Evolutionary conservation across 2,888 invertebrate species (phyloP).

Genomic region (Yponomeuta malinellus): DNA sequence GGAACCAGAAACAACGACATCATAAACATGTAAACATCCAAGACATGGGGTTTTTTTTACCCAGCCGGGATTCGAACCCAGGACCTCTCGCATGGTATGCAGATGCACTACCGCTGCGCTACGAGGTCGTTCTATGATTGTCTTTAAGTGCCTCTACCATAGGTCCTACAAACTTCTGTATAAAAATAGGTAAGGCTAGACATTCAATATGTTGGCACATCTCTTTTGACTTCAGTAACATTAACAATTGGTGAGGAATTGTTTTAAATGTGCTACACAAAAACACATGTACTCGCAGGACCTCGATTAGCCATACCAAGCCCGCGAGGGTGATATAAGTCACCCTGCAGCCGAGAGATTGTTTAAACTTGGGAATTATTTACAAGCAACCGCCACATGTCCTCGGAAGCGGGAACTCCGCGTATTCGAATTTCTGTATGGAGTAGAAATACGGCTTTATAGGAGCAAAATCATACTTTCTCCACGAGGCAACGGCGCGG

Average conservation of each 20-base stretch:
- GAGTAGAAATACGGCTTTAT: conserved; percentile 76
- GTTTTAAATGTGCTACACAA: neutral
- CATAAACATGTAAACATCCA: too few species aligned
- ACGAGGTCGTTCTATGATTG: neutral
- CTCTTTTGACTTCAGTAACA: too few species aligned
- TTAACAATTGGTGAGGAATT: too few species aligned
- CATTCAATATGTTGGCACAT: too few species aligned
- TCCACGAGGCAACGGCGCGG: conserved; percentile 49
- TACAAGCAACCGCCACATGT: conserved; percentile 63
- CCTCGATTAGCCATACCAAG: conserved; percentile 24
- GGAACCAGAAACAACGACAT: too few species aligned
- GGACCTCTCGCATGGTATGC: too few species aligned
- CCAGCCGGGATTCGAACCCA: too few species aligned
- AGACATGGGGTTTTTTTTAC: too few species aligned
- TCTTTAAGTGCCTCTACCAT: neutral
- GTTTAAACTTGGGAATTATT: conserved; percentile 69
- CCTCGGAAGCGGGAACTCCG: conserved; percentile 66
- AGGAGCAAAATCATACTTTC: conserved; percentile 76
- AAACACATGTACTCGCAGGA: conserved; percentile 18
- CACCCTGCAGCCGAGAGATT: conserved; percentile 60
- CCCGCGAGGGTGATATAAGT: conserved; percentile 47
- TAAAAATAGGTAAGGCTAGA: too few species aligned
- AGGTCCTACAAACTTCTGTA: neutral
- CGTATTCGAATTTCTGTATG: conserved; percentile 75
- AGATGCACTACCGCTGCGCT: too few species aligned